phyloP scores from a whole-genome alignment of 1,140 invertebrate species.

The Drosophila saltans region DNA sequence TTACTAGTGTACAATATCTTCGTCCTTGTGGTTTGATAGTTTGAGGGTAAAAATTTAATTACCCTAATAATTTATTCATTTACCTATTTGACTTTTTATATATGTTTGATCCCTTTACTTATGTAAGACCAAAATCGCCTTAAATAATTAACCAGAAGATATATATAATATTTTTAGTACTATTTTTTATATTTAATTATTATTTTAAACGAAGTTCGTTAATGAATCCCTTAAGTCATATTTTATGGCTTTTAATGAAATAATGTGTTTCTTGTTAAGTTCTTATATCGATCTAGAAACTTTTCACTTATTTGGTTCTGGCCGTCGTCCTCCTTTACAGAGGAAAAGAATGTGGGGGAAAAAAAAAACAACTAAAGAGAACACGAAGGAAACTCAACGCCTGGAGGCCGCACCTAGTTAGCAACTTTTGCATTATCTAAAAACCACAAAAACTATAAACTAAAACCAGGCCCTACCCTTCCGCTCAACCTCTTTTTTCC shows the following conservation, averaged over 20 bases:
- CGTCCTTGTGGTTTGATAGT: no score
- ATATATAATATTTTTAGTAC: no score
- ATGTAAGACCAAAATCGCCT: no score
- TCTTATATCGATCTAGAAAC: slow-evolving; percentile 13
- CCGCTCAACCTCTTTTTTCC: background rate
- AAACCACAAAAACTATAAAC: slow-evolving; percentile 76
- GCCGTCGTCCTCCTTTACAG: background rate
- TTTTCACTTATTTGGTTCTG: slow-evolving; percentile 9
- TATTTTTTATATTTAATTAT: background rate
- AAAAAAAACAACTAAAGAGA: background rate
- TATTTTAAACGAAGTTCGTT: background rate
- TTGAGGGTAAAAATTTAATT: no score
- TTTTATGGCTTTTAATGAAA: background rate
- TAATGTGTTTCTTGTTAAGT: slow-evolving; percentile 14
- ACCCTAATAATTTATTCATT: no score
- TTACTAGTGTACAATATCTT: no score
- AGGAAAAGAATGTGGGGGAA: background rate
- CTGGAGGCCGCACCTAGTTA: slow-evolving; percentile 73
- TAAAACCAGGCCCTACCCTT: slow-evolving; percentile 46
- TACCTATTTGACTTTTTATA: no score
- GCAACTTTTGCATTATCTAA: slow-evolving; percentile 77
- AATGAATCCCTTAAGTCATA: slow-evolving; percentile 5
- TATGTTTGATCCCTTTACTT: no score
- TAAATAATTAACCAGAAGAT: no score
- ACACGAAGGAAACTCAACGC: slow-evolving; percentile 44